Conservation (phyloP, 2,888 invertebrate genomes). For the Heteromurus nitidus region DNA sequence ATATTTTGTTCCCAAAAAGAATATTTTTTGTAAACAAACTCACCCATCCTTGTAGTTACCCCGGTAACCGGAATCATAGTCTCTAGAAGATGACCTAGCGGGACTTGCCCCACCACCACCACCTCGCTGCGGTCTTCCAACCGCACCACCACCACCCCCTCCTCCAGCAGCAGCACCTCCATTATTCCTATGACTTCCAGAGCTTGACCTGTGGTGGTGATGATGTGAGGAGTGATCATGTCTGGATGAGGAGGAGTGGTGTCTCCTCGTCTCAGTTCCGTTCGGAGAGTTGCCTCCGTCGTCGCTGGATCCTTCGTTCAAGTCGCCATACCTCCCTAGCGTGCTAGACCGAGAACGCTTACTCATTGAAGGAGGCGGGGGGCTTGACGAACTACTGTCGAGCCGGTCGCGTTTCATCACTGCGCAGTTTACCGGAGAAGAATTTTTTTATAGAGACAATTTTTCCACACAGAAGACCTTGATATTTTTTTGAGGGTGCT, state of each 20-base stretch:
- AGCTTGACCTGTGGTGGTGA: constrained; percentile 30
- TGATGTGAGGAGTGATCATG: constrained; percentile 30
- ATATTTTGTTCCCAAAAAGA: too few species aligned
- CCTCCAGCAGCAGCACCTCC: constrained; percentile 24
- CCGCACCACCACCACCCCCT: constrained; percentile 5
- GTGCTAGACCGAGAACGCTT: constrained; percentile 63
- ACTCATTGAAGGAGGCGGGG: constrained; percentile 64
- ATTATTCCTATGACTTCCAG: constrained; percentile 18
- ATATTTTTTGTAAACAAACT: constrained; percentile 10
- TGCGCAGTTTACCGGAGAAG: too few species aligned
- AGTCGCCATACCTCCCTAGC: constrained; percentile 43
- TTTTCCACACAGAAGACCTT: too few species aligned
- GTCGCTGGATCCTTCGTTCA: constrained; percentile 52
- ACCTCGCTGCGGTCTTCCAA: background rate
- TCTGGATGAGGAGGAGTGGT: constrained; percentile 6
- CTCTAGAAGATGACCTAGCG: background rate
- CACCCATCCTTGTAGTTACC: constrained; percentile 45
- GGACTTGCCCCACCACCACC: constrained; percentile 8
- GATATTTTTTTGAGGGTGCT: too few species aligned
- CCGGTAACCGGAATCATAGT: constrained; percentile 27
- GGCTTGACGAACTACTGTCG: constrained; percentile 48
- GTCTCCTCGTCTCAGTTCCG: constrained; percentile 21
- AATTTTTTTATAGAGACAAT: too few species aligned
- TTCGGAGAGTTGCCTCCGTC: constrained; percentile 37
- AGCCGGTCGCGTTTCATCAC: constrained; percentile 64